Base-by-base conservation (phyloP, 2,888 invertebrate genomes). In the Caenorhabditis wallacei region DNA sequence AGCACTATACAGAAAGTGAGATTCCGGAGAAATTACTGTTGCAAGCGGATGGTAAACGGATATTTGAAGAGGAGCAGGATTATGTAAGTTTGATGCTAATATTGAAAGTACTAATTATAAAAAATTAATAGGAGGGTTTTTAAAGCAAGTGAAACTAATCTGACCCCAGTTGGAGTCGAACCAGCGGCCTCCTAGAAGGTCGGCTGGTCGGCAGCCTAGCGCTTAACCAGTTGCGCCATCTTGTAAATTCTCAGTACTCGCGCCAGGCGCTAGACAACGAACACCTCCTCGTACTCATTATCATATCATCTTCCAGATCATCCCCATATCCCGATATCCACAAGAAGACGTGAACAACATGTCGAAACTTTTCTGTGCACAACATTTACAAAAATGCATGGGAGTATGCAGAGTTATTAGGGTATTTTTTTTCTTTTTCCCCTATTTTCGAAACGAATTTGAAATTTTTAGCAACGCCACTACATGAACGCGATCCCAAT, bases 281-380 rank as follows among this genome's bases (percentile, higher is more conserved):
- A n/a, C n/a, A n/a, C n/a, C n/a, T n/a, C n/a, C n/a, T n/a, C n/a
- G n/a, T n/a, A n/a, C n/a, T n/a, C n/a, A n/a, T n/a, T n/a, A n/a
- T n/a, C n/a, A n/a, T n/a, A n/a, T n/a, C n/a, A n/a, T 13, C 46
- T 83, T 88, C 61, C 80, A 91, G 92, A 89, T 92, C 3, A 79
- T 87, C 13, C 92, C 92, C 4, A 86, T 92, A 26, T 82, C 86
- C 13, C 88, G 87, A 53, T 89, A 89, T 68, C 89, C 89, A 5
- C 61, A 90, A 30, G 85, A 85, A 35, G 90, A 90, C 35, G 87
- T 92, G 35, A 91, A 92, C 82, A 90, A 91, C n/a, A 84, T 87
- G 54, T 91, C 91, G 43, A 86, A 87, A 37, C 82, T 86, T 26
- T 86, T 91, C 46, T 90, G 91, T 57, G 89, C 89, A 2, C 87